Evolutionary conservation across 2,113 vertebrate species (phyloP).

Genomic region (Indicator indicator): DNA sequence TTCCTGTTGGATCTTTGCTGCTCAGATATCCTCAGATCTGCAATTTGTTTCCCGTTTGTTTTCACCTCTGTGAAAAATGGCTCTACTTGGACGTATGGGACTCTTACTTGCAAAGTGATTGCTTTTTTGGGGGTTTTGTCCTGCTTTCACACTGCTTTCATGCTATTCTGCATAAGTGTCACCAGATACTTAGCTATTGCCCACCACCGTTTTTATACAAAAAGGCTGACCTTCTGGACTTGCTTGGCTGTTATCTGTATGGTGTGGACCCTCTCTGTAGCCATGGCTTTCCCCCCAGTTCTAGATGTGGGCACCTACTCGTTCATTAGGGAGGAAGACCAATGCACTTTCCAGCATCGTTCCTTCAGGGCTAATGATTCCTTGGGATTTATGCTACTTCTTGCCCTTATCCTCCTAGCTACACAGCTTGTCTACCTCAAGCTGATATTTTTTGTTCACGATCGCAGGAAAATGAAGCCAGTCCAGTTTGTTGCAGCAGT

Average conservation of each 20-base stretch:
- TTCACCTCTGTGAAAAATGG: constrained; percentile 99
- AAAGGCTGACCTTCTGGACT: constrained; percentile 98
- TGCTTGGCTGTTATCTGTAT: constrained; percentile 98
- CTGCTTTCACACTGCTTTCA: constrained; percentile 99
- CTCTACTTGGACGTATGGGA: constrained; percentile 96
- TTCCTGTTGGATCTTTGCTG: constrained; percentile 98
- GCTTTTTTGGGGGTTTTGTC: constrained; percentile 98
- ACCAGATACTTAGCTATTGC: constrained; percentile 98
- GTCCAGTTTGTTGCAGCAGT: constrained; percentile 99
- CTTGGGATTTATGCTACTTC: constrained; percentile 98
- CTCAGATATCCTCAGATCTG: constrained; percentile 97
- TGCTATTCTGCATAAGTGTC: constrained; percentile 98
- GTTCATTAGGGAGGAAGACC: constrained; percentile 98
- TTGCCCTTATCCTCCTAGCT: constrained; percentile 98
- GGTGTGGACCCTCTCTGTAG: constrained; percentile 99
- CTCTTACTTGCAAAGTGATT: constrained; percentile 99
- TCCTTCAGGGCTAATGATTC: constrained; percentile 99
- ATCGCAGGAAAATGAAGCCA: constrained; percentile 99
- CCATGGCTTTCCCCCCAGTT: constrained; percentile 98
- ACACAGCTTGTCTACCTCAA: constrained; percentile 99
- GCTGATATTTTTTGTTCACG: constrained; percentile 99
- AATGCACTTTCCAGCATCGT: constrained; percentile 99
- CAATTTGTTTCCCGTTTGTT: constrained; percentile 99
- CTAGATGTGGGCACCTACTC: constrained; percentile 98
- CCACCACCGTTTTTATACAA: constrained; percentile 98